Base-by-base conservation (phyloP, 2,888 invertebrate genomes). In the Isoperla grammatica region DNA sequence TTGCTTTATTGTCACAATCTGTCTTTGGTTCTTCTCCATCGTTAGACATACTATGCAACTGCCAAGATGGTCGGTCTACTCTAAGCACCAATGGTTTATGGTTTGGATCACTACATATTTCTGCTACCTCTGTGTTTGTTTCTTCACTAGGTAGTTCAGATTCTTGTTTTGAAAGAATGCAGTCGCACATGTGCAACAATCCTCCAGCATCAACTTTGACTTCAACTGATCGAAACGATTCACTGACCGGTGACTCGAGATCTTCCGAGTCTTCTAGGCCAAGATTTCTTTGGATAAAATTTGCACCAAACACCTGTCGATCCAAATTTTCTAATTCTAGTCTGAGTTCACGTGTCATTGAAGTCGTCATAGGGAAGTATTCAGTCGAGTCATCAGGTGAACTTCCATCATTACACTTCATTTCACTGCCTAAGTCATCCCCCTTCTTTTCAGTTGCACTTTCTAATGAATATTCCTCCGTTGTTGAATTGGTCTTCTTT, bases 301-400 rank as follows among this genome's bases (percentile, higher is more conserved):
- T 62, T 3, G 78, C 77, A 0, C 90, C 90, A 70, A 90, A 90
- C 3, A 91, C 88, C 74, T 89, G 90, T 8, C 90, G 80, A 74
- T 92, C 90, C 67, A 92, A 76, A 71, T 88, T 90, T 70, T 92
- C 91, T 64, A 91, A 73, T 72, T 92, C 91, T 50, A 91, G 78
- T 67, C 87, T 81, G 68, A 92, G 74, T 71, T 92, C 91, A 68
- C 90, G 81, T 0, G 91, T 91, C 78, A 91, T 88, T 2, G 91
- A 89, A 3, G 90, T 91, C 0, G 90, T 89, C 85, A 93, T 87
- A 2, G 91, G 90, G 70, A 88, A 88, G 71, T 90, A 91, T 70
- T 88, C 88, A 67, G 88, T 86, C 1, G 87, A 86, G 72, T 90
- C 89, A 67, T 90, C 89, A 0, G 88, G 88, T 64, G 89, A 89